A percentile compares a stretch with the other conserved stretches of the same genome.
phyloP scores from a whole-genome alignment of 2,888 invertebrate genomes.

The Leistus spinibarbis region DNA sequence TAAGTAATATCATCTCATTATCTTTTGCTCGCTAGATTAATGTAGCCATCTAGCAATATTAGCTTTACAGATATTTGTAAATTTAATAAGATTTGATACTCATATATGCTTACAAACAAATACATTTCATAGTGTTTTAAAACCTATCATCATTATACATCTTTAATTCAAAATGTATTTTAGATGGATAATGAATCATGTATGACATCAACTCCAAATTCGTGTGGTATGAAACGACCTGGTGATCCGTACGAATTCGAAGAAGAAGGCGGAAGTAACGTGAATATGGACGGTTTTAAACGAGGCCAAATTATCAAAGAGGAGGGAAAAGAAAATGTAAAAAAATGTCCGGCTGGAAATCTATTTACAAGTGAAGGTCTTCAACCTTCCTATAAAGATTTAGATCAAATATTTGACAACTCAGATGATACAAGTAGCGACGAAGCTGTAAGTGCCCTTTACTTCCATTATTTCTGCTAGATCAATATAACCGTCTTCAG shows the following conservation, averaged over 20 bases:
- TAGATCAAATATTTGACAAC: constrained; percentile 94
- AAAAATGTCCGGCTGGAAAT: constrained; percentile 67
- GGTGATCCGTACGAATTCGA: constrained; percentile 76
- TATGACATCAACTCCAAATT: constrained; percentile 34
- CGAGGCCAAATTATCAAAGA: constrained; percentile 58
- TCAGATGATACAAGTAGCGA: constrained; percentile 89
- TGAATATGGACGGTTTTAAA: constrained; percentile 61
- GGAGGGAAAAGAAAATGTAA: constrained; percentile 53
- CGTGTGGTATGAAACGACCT: constrained; percentile 55
- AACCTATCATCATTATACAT: too few species aligned
- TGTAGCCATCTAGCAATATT: constrained; percentile 5
- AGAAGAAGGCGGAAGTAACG: constrained; percentile 63
- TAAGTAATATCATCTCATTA: not conserved
- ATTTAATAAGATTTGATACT: not conserved
- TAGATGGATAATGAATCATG: constrained; percentile 37
- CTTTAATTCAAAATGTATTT: not conserved
- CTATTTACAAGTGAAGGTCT: constrained; percentile 88
- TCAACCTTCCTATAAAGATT: constrained; percentile 85
- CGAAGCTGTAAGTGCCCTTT: constrained; percentile 83
- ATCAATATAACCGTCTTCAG: too few species aligned
- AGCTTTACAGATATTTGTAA: constrained; percentile 4
- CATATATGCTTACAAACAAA: not conserved
- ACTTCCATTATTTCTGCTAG: too few species aligned
- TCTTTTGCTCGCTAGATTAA: constrained; percentile 30
- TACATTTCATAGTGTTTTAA: too few species aligned